phyloP scores from a whole-genome alignment of 2,888 invertebrate species.

The Diplazon laetatorius region DNA sequence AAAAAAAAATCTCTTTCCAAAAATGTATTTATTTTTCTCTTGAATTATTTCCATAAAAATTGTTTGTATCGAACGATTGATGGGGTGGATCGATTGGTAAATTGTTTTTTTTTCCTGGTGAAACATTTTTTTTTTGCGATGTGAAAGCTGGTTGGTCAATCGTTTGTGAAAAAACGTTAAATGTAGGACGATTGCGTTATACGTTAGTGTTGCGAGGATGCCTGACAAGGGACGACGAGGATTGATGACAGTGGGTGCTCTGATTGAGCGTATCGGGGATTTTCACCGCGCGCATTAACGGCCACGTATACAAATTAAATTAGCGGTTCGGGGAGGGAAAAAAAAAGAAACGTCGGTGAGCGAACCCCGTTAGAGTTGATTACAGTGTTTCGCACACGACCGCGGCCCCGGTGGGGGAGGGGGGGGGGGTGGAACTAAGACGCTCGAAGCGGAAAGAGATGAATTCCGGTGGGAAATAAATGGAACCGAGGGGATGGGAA shows the following conservation, averaged over 20 bases:
- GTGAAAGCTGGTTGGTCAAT: constrained; percentile 26
- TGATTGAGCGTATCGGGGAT: no score
- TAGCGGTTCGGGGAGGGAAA: background rate
- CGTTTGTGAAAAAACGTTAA: constrained; percentile 18
- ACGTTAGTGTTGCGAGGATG: constrained; percentile 19
- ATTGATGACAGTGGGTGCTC: constrained; percentile 8
- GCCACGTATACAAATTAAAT: constrained; percentile 27
- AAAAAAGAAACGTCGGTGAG: no score
- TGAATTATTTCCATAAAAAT: no score
- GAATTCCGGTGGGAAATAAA: constrained; percentile 16
- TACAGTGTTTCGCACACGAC: no score
- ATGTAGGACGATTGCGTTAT: background rate
- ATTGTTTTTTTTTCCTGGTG: background rate
- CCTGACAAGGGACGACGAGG: constrained; percentile 23
- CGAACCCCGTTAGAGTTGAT: no score
- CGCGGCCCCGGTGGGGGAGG: no score
- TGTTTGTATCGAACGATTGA: no score
- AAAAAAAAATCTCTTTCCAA: no score
- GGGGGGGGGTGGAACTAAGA: background rate
- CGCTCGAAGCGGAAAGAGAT: background rate
- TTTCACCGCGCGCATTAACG: background rate
- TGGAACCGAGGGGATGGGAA: background rate
- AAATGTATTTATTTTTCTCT: no score
- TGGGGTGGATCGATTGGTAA: no score
- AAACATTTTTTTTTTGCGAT: background rate